phyloP scores from a whole-genome alignment of 2,888 invertebrate species.

The Ectropis crepuscularia region DNA sequence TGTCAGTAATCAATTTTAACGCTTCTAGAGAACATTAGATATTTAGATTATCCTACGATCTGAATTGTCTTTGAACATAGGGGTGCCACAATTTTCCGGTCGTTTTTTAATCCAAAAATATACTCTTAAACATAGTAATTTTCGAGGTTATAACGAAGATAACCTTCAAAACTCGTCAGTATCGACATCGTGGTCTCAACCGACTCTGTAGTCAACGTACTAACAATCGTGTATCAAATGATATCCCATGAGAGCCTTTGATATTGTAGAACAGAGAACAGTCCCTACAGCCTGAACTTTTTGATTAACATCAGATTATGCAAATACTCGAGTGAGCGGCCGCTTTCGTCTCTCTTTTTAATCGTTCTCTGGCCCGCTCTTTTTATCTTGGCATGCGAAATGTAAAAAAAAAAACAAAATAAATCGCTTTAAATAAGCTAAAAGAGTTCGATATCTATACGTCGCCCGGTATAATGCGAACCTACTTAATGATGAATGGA shows the following conservation, averaged over 20 bases:
- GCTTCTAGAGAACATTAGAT: neutral
- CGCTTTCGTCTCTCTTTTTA: slow-evolving; percentile 78
- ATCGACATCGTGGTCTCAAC: no score
- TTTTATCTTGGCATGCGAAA: slow-evolving; percentile 81
- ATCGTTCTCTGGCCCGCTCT: slow-evolving; percentile 68
- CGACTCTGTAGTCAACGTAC: no score
- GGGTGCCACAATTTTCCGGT: no score
- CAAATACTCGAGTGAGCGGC: slow-evolving; percentile 81
- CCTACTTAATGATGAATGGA: slow-evolving; percentile 77
- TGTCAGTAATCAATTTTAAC: slow-evolving; percentile 11
- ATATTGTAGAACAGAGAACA: slow-evolving; percentile 22
- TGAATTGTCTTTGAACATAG: no score
- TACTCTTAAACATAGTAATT: neutral
- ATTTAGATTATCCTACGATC: no score
- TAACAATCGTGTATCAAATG: neutral
- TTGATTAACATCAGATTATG: slow-evolving; percentile 85
- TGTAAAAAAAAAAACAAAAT: slow-evolving; percentile 64
- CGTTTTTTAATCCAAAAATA: no score
- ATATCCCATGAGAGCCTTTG: slow-evolving; percentile 18
- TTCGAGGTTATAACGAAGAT: neutral
- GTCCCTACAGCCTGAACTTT: slow-evolving; percentile 59
- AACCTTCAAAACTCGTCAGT: no score
- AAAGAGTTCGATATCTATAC: slow-evolving; percentile 78
- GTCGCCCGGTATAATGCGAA: slow-evolving; percentile 68
- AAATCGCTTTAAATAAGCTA: slow-evolving; percentile 77